Evolutionary conservation across 2,797 vertebrate species (phyloP), one percentile per base, ranked within the genome.

Genomic region (Gymnocypris eckloni): DNA sequence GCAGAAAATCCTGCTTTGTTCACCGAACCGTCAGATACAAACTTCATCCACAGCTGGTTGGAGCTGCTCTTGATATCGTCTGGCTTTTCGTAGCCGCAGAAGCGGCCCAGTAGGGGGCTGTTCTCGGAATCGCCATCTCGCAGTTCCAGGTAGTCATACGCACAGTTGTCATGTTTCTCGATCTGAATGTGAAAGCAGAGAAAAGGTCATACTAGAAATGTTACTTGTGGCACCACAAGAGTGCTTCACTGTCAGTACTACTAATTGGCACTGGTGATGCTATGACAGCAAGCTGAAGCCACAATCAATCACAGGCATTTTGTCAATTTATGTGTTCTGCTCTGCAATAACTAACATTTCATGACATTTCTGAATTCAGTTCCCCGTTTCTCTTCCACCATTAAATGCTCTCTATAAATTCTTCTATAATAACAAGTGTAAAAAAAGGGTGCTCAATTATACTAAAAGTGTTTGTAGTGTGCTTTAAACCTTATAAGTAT

Each of bases 1-100:
- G 98, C 97, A 0, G 98, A 97, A 0, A 99, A 99, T 4, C 98
- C 98, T 0, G 98, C 98, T 89, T 99, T 99, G 95, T 99, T 99
- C 92, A 99, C 99, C 8, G 98, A 99, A 6, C 98, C 97, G 0
- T 99, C 98, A 0, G 98, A 99, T 77, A 99, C 97, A 16, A 99
- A 99, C 92, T 98, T 99, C 96, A 99, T 98, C 98, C 97, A 99
- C 90, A 99, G 95, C 92, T 97, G 96, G 94, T 98, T 98, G 90
- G 97, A 98, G 25, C 97, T 97, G 92, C 97, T 98, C 92, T 99
- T 98, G 93, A 99, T 96, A 93, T 99, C 97, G 0, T 98, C 97
- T 0, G 98, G 98, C 66, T 97, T 99, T 93, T 99, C 98, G 0
- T 99, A 99, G 89, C 98, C 98, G 0, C 98, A 99, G 95, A 98